phyloP scores from a whole-genome alignment of 2,113 vertebrate genomes.

The Amphiprion percula region DNA sequence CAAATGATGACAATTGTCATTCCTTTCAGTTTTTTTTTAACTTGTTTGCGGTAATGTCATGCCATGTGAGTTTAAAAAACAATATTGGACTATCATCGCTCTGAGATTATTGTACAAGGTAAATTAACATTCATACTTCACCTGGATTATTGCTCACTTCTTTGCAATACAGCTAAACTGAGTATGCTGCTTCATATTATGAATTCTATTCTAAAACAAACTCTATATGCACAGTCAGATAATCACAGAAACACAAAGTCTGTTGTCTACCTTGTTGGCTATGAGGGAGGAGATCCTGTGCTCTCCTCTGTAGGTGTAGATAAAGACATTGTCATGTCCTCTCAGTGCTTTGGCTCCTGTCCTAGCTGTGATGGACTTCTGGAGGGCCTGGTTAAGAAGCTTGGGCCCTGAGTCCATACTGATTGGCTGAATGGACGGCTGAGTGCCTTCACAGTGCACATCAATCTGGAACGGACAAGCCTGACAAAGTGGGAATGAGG shows the following conservation, averaged over 20 bases:
- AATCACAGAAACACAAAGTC: background rate
- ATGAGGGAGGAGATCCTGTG: slow-evolving; percentile 90
- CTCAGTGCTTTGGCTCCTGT: slow-evolving; percentile 86
- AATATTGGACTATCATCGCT: background rate
- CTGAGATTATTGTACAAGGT: background rate
- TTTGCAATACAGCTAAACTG: background rate
- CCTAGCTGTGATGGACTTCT: slow-evolving; percentile 85
- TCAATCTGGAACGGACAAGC: slow-evolving; percentile 92
- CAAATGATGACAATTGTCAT: background rate
- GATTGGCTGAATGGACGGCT: slow-evolving; percentile 85
- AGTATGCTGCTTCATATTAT: background rate
- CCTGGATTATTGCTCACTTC: background rate
- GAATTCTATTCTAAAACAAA: background rate
- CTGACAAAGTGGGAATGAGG: slow-evolving; percentile 70
- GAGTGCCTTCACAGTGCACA: slow-evolving; percentile 85
- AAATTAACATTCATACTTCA: background rate
- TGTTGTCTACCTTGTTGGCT: slow-evolving; percentile 89
- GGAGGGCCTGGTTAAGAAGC: slow-evolving; percentile 88
- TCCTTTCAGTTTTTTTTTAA: background rate
- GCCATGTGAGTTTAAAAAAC: background rate
- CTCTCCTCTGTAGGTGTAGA: slow-evolving; percentile 86
- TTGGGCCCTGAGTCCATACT: slow-evolving; percentile 83
- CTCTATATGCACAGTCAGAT: background rate
- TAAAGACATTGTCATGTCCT: slow-evolving; percentile 84
- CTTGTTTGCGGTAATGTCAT: background rate